Percentiles rank a stretch among this genome's conserved stretches.
phyloP scores from a whole-genome alignment of 2,113 vertebrate species.

The Meleagris gallopavo region DNA sequence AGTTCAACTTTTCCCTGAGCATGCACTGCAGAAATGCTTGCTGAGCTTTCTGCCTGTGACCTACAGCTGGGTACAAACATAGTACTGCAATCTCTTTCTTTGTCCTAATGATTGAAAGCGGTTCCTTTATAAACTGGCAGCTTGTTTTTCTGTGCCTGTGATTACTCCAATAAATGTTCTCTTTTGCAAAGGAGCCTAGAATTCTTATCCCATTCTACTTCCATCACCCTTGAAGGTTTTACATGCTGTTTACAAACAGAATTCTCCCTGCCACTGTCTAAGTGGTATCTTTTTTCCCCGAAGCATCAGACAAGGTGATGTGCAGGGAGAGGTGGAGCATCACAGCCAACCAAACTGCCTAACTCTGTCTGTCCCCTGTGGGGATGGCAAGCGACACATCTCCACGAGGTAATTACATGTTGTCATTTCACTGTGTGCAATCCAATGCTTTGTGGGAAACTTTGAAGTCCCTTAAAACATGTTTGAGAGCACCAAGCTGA shows the following conservation, averaged over 20 bases:
- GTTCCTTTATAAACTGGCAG: neutral
- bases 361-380: neutral
- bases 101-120: neutral
- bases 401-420: conserved; percentile 13
- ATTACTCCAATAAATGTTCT: conserved; percentile 1
- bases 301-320: neutral
- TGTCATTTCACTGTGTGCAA: neutral
- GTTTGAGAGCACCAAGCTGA: neutral
- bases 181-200: neutral
- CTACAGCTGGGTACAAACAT: neutral
- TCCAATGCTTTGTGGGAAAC: neutral
- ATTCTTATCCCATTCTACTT: neutral
- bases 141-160: neutral
- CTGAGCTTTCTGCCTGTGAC: neutral
- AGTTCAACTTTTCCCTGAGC: neutral
- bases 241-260: neutral
- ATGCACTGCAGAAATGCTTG: neutral
- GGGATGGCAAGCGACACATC: neutral
- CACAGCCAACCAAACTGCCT: neutral
- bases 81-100: neutral
- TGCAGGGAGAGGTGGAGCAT: neutral
- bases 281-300: neutral
- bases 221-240: neutral
- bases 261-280: neutral
- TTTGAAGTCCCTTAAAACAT: neutral